Evolutionary conservation across 2,113 vertebrate species (phyloP).

Genomic region (Scartelaos histophorus): DNA sequence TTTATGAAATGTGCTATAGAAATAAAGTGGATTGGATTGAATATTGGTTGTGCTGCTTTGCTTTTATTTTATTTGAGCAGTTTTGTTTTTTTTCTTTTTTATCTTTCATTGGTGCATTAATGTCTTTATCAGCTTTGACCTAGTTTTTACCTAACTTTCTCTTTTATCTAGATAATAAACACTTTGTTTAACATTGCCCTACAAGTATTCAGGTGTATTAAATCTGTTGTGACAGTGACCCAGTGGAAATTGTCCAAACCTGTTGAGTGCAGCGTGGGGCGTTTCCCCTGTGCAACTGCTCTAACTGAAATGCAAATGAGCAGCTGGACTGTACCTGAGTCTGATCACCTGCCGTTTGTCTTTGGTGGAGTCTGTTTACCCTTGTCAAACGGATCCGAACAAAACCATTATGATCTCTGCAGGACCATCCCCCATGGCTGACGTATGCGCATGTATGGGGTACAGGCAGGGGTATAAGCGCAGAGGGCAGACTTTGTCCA

Average conservation of each 20-base stretch:
- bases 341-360: constrained; percentile 14
- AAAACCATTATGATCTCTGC: background rate
- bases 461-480: background rate
- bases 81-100: no score
- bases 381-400: constrained; percentile 28
- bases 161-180: no score
- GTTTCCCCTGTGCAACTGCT: constrained; percentile 25
- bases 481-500: background rate
- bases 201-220: background rate
- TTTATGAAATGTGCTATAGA: no score
- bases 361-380: constrained; percentile 49
- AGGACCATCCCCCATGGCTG: background rate
- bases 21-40: no score
- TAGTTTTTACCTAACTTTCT: no score
- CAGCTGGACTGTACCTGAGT: constrained; percentile 44
- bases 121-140: no score
- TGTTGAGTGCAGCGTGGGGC: constrained; percentile 13
- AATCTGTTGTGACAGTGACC: constrained; percentile 6
- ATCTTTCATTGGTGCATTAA: no score
- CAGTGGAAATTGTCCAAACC: constrained; percentile 13
- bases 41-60: no score
- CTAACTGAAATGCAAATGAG: constrained; percentile 70
- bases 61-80: no score
- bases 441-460: background rate
- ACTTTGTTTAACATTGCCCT: background rate